Evolutionary conservation across 2,797 vertebrate genomes (phyloP).

Genomic region (Eleutherodactylus coqui): DNA sequence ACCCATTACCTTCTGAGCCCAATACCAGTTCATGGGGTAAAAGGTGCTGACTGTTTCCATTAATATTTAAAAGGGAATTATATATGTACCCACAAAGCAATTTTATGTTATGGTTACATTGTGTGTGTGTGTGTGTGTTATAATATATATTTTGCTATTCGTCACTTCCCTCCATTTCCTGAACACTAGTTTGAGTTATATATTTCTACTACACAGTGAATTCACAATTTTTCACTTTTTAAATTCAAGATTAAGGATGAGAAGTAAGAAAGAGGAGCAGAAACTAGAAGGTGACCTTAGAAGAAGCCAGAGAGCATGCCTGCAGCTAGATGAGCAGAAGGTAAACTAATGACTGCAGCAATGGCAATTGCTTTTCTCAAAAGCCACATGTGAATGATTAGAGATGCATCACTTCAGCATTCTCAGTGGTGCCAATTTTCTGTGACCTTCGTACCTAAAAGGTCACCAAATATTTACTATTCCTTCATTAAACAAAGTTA

Average conservation of each 20-base stretch:
- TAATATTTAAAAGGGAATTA: too few relatives aligned
- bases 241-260: constrained; percentile 82
- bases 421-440: background rate
- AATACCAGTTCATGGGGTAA: too few relatives aligned
- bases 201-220: background rate
- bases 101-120: background rate
- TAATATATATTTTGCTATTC: background rate
- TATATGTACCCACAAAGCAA: too few relatives aligned
- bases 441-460: background rate
- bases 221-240: background rate
- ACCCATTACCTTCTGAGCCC: too few relatives aligned
- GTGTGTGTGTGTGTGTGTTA: too few relatives aligned
- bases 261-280: constrained; percentile 88
- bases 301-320: constrained; percentile 90
- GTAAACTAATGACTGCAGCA: constrained; percentile 70
- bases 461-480: background rate
- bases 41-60: too few relatives aligned
- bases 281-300: constrained; percentile 89
- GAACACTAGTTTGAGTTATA: background rate
- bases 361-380: constrained; percentile 10
- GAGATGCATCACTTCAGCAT: background rate
- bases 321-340: constrained; percentile 92
- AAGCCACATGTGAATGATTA: background rate
- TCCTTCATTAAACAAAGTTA: background rate
- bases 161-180: background rate